Conservation (phyloP, 2,113 vertebrate species). For the Pteronura brasiliensis region DNA sequence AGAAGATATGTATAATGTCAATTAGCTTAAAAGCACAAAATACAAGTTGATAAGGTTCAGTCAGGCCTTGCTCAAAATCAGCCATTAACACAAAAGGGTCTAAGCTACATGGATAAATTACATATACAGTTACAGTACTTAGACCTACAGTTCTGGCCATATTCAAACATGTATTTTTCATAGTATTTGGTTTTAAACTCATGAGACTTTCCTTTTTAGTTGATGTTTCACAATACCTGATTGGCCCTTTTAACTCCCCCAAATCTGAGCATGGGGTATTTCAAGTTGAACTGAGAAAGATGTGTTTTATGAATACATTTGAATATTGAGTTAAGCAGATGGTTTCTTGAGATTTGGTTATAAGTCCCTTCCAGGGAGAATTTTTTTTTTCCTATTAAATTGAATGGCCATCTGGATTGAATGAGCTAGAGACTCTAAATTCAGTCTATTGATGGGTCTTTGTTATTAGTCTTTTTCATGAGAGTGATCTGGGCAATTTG, state of each 20-base stretch:
- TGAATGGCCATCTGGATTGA: not conserved
- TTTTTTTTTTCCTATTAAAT: not conserved
- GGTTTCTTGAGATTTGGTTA: conserved; percentile 16
- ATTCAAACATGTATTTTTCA: not conserved
- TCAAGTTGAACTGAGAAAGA: not conserved
- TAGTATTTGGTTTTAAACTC: not conserved
- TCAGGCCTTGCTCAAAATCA: not conserved
- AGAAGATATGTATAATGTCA: not conserved
- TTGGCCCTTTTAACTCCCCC: not conserved
- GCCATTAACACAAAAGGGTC: not conserved
- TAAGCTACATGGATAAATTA: not conserved
- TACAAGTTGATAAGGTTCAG: not conserved
- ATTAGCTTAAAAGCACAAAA: conserved; percentile 31
- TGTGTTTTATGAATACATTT: conserved; percentile 1
- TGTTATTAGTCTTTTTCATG: not conserved
- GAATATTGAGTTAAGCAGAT: not conserved
- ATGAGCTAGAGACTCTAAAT: not conserved
- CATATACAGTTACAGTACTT: not conserved
- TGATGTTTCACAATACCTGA: not conserved
- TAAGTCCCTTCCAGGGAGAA: not conserved
- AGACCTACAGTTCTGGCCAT: not conserved
- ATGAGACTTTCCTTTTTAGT: not conserved
- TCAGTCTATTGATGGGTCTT: not conserved
- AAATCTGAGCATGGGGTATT: not conserved
- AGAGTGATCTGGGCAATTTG: not conserved